Percentiles rank a stretch among this genome's conserved stretches.
Conservation (phyloP, 2,797 vertebrate genomes). For the Pelochelys cantorii region DNA sequence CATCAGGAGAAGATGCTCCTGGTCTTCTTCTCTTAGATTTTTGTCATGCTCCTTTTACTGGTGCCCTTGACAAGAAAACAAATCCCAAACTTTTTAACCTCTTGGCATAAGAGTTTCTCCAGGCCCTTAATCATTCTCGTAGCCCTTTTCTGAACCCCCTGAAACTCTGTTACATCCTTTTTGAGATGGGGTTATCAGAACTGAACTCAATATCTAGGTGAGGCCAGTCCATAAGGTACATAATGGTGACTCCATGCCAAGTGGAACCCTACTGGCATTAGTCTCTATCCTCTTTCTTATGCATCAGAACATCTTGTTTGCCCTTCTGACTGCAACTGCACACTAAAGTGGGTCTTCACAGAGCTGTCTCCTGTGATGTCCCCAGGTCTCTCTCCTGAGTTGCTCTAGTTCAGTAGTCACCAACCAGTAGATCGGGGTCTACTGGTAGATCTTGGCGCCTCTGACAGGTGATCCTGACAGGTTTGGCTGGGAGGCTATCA, state of each 20-base stretch:
- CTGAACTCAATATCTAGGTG: neutral
- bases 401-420: neutral
- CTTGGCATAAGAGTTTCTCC: neutral
- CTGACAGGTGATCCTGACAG: too few species aligned
- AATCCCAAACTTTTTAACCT: neutral
- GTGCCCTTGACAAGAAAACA: neutral
- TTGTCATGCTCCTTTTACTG: accelerated
- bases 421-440: too few species aligned
- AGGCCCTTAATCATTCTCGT: neutral
- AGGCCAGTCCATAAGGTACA: neutral
- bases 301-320: neutral
- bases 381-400: neutral
- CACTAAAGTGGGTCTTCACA: neutral
- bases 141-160: neutral
- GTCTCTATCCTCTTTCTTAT: neutral
- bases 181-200: neutral
- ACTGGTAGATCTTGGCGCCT: too few species aligned
- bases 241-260: neutral
- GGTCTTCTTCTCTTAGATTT: neutral
- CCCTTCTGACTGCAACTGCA: neutral
- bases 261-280: neutral
- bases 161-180: neutral
- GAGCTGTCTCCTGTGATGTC: neutral
- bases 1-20: neutral
- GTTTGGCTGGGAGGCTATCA: too few species aligned